These are phyloP conservation scores for Papilio helenus DNA, from an alignment of 1,140 invertebrate species.

Conservation along the genomic window DNA sequence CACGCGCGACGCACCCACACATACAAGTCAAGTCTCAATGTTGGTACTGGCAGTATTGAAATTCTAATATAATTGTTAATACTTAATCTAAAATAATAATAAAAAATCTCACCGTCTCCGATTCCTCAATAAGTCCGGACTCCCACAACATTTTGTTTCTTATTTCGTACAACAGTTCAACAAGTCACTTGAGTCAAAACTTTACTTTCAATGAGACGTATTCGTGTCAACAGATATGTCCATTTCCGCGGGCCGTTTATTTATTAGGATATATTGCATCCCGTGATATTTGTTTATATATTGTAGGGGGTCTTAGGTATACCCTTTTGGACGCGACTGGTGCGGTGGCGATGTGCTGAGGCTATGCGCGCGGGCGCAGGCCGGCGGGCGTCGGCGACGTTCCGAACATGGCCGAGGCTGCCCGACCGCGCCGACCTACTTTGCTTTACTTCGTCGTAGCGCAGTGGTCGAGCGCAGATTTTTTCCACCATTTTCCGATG, in stretches of 20 bases:
- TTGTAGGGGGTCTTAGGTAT: slow-evolving; percentile 42
- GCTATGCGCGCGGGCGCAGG: slow-evolving; percentile 70
- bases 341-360: slow-evolving; percentile 60
- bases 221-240: slow-evolving; percentile 61
- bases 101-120: slow-evolving; percentile 71
- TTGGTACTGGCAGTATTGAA: slow-evolving; percentile 59
- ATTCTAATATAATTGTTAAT: slow-evolving; percentile 44
- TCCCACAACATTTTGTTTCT: slow-evolving; percentile 78
- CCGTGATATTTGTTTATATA: slow-evolving; percentile 57
- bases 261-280: slow-evolving; percentile 58
- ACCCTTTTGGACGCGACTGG: slow-evolving; percentile 56
- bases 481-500: slow-evolving; percentile 79
- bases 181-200: slow-evolving; percentile 56
- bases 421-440: slow-evolving; percentile 74
- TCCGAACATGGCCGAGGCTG: slow-evolving; percentile 60
- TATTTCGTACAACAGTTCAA: slow-evolving; percentile 60
- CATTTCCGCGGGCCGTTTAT: slow-evolving; percentile 57
- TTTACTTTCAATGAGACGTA: slow-evolving; percentile 41
- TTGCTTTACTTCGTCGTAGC: slow-evolving; percentile 70
- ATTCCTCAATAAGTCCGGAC: slow-evolving; percentile 69
- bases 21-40: slow-evolving; percentile 42
- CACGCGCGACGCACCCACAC: slow-evolving; percentile 54
- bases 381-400: slow-evolving; percentile 59
- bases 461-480: slow-evolving; percentile 67
- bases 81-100: slow-evolving; percentile 46